Percentiles rank a stretch among this genome's conserved stretches.
phyloP scores from a whole-genome alignment of 2,888 invertebrate genomes.

The Bedellia somnulentella region DNA sequence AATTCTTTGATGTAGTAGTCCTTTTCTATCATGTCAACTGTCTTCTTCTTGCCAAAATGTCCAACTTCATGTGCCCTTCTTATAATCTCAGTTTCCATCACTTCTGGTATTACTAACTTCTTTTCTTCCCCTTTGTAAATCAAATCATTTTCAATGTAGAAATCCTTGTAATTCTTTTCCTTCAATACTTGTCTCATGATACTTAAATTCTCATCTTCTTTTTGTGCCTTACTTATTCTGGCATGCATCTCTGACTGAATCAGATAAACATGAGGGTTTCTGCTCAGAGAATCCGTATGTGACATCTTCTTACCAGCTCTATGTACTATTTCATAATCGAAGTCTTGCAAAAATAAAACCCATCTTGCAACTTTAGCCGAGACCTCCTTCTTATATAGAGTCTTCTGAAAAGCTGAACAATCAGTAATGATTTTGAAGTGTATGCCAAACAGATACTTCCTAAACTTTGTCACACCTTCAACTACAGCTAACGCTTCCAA shows the following conservation, averaged over 20 bases:
- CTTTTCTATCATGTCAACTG: conserved; percentile 12
- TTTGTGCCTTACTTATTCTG: background rate
- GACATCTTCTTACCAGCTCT: background rate
- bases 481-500: conserved; percentile 2
- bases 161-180: background rate
- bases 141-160: background rate
- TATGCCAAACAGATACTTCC: too few relatives aligned
- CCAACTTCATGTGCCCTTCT: conserved; percentile 18
- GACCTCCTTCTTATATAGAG: background rate
- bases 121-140: too few relatives aligned
- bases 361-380: conserved; percentile 1
- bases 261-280: background rate
- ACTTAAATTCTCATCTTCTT: background rate
- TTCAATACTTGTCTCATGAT: background rate
- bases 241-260: background rate
- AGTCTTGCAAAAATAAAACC: background rate
- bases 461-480: too few relatives aligned
- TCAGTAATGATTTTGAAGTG: too few relatives aligned
- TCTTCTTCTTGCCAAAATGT: conserved; percentile 18
- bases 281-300: conserved; percentile 1
- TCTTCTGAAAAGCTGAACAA: too few relatives aligned
- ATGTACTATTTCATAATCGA: conserved; percentile 1
- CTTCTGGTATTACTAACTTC: too few relatives aligned
- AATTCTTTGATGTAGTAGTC: conserved; percentile 14
- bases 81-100: too few relatives aligned